Percentiles rank a stretch among this genome's conserved stretches.
Conservation (phyloP, 2,888 invertebrate genomes). For the Aporophyla nigra region DNA sequence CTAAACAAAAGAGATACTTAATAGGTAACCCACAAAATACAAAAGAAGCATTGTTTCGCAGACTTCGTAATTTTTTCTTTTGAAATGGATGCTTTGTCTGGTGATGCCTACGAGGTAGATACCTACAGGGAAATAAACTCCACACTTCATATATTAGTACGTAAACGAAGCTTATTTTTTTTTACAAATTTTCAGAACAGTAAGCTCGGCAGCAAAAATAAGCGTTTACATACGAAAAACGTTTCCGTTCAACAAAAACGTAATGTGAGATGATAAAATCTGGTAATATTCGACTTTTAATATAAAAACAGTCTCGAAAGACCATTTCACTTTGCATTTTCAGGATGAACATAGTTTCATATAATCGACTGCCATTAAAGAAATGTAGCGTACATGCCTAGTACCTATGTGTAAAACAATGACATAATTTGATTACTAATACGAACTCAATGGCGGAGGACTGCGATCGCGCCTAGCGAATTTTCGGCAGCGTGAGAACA, state of each 20-base stretch:
- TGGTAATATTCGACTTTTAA: background rate
- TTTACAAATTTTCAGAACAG: slow-evolving; percentile 15
- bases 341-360: no score
- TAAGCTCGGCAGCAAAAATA: slow-evolving; percentile 18
- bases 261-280: background rate
- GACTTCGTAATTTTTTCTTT: slow-evolving; percentile 11
- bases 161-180: background rate
- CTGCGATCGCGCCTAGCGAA: slow-evolving; percentile 48
- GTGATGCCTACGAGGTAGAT: background rate
- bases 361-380: background rate
- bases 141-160: background rate
- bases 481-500: slow-evolving; percentile 34
- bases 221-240: slow-evolving; percentile 15
- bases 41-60: slow-evolving; percentile 26
- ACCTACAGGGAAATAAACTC: slow-evolving; percentile 27
- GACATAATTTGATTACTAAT: slow-evolving; percentile 5
- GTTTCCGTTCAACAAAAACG: slow-evolving; percentile 26
- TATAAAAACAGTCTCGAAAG: background rate
- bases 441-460: slow-evolving; percentile 25
- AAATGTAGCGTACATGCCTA: slow-evolving; percentile 44
- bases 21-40: slow-evolving; percentile 10
- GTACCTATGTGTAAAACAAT: background rate
- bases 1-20: slow-evolving; percentile 26
- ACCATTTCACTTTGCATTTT: background rate
- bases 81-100: slow-evolving; percentile 3